Conservation (phyloP, 2,797 vertebrate genomes). For the Hirundo rustica region DNA sequence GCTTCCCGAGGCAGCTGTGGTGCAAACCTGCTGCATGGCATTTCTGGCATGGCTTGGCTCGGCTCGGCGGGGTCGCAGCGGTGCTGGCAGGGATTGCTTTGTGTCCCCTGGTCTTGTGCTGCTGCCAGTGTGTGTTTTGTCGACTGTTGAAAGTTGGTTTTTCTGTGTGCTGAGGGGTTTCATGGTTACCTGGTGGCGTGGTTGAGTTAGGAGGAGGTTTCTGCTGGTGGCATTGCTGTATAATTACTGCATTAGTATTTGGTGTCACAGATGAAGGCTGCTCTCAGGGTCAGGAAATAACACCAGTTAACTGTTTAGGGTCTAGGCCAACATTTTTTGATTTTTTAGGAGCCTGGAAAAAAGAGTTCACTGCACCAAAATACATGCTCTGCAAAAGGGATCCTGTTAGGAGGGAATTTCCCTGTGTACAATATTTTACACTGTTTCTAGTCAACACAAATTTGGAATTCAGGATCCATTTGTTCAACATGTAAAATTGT, state of each 20-base stretch:
- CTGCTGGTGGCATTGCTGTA: not conserved
- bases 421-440: not conserved
- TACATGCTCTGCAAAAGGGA: not conserved
- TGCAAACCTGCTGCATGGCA: not conserved
- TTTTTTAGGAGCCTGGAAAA: not conserved
- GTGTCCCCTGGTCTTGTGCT: not conserved
- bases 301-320: not conserved
- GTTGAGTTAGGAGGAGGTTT: not conserved
- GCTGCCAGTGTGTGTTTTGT: not conserved
- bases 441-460: rapidly evolving
- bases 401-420: not conserved
- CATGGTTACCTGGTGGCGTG: not conserved
- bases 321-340: not conserved
- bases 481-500: not conserved
- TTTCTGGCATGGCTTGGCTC: conserved; percentile 27
- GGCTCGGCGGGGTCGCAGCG: rapidly evolving
- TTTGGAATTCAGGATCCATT: not conserved
- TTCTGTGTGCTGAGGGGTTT: not conserved
- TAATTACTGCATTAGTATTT: not conserved
- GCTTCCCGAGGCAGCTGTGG: not conserved
- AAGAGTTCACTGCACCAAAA: not conserved
- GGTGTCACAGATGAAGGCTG: not conserved
- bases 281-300: not conserved
- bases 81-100: not conserved
- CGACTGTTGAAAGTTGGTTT: not conserved